These are phyloP conservation scores for Phaethon lepturus DNA, from an alignment of 2,113 vertebrate genomes.

Conservation along the genomic window DNA sequence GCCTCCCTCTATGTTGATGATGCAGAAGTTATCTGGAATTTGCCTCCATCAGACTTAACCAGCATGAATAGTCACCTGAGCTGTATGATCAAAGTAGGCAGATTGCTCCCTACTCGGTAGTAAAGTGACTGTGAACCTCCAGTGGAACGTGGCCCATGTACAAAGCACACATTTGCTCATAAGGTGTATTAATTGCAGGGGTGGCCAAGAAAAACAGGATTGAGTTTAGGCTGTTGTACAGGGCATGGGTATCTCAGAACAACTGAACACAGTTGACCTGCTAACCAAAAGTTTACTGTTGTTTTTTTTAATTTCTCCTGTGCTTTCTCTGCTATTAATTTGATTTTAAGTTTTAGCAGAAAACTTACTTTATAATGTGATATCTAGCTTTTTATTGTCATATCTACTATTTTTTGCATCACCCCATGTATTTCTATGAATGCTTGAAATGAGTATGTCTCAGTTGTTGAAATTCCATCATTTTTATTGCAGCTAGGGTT, in stretches of 20 bases:
- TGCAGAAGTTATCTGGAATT: background rate
- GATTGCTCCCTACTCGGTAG: background rate
- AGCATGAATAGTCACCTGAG: background rate
- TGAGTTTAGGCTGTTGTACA: background rate
- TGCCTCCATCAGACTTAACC: background rate
- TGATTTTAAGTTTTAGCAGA: background rate
- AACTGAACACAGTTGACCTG: background rate
- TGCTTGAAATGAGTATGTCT: background rate
- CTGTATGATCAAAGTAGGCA: background rate
- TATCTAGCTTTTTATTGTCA: background rate
- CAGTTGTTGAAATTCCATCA: background rate
- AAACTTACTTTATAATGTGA: background rate
- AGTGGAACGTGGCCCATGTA: background rate
- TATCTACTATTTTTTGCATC: background rate
- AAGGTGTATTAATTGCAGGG: background rate
- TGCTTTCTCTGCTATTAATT: background rate
- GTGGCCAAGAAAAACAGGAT: background rate
- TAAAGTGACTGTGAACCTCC: background rate
- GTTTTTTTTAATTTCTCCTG: background rate
- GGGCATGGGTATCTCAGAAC: background rate
- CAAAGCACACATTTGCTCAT: background rate
- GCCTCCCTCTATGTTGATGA: background rate
- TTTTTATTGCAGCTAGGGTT: conserved; percentile 77
- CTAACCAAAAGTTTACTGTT: background rate
- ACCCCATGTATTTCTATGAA: background rate